Base-by-base conservation (phyloP, 2,888 invertebrate species). In the Leucoptera coffeella region DNA sequence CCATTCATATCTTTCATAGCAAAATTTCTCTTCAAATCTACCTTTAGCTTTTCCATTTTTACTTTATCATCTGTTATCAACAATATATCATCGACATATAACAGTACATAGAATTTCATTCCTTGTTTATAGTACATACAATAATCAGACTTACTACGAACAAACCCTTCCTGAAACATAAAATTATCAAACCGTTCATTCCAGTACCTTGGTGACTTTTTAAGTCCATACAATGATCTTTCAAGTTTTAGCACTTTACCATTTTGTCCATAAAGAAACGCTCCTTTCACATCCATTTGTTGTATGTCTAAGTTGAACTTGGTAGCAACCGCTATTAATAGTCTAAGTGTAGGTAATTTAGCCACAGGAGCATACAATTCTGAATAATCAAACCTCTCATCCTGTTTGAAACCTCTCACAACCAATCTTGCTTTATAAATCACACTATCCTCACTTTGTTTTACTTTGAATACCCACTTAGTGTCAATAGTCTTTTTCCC, bases 151-250 rank as follows among this genome's bases (percentile, higher is more conserved):
- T 22, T 10, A 5, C 9, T 9, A 9, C 10, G 8, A 6, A 22
- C 22, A 22, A 22, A 22, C 8, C 22, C 10, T 28, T 28, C 21
- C 15, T 15, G 5, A 15, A 15, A n/a, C 28, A 19, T 13, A 22
- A 22, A 7, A 6, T 7, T 9, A 22, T 10, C 10, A 22, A 22
- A 22, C 10, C 10, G 6, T 6, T 9, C 22, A 22, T 22, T 22
- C 10, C 22, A 22, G 10, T 10, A 22, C 10, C 10, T 22, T 9
- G 22, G 22, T 9, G 22, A 22, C 8, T 10, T 22, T 22, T 22
- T 22, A 10, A 22, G 22, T 10, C 22, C 22, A 22, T 22, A 22
- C 22, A 22, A 10, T 22, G 22, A 22, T 10, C 10, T 22, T 5
- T 22, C 10, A 5, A 22, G 10, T 22, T 22, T 22, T 10, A 22